phyloP scores from a whole-genome alignment of 2,888 invertebrate species.

The Caenorhabditis japonica region DNA sequence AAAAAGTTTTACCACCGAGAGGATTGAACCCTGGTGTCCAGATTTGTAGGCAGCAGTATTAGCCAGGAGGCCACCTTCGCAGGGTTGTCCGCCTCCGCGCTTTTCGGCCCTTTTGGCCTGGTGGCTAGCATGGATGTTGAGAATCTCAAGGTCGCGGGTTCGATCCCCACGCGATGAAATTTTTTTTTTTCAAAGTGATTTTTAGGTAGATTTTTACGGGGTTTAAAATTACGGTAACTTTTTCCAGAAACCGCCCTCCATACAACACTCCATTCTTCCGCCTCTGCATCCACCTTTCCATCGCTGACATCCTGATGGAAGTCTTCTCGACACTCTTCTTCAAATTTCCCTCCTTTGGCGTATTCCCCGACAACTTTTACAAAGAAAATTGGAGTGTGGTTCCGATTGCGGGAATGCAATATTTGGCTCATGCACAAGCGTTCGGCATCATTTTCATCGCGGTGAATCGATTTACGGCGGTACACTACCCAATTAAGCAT shows the following conservation, averaged over 20 bases:
- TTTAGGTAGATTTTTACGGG: no score
- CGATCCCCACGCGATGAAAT: no score
- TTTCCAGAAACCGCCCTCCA: slow-evolving; percentile 58
- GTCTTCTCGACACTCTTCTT: slow-evolving; percentile 65
- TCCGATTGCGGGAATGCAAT: slow-evolving; percentile 64
- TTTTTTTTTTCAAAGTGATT: no score
- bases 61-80: no score
- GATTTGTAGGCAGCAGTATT: no score
- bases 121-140: no score
- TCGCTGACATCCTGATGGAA: slow-evolving; percentile 67
- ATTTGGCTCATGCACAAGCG: slow-evolving; percentile 68
- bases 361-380: slow-evolving; percentile 58
- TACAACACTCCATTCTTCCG: slow-evolving; percentile 65
- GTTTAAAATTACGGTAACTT: no score
- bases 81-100: no score
- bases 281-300: slow-evolving; percentile 65
- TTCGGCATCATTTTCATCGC: slow-evolving; percentile 68
- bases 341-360: slow-evolving; percentile 66
- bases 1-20: no score
- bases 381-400: slow-evolving; percentile 61
- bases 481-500: slow-evolving; percentile 65
- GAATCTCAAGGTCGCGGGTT: no score
- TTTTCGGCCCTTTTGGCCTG: no score
- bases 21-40: no score
- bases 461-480: slow-evolving; percentile 66